Evolutionary conservation across 2,888 invertebrate species (phyloP).

Genomic region (Drosophila leonis): DNA sequence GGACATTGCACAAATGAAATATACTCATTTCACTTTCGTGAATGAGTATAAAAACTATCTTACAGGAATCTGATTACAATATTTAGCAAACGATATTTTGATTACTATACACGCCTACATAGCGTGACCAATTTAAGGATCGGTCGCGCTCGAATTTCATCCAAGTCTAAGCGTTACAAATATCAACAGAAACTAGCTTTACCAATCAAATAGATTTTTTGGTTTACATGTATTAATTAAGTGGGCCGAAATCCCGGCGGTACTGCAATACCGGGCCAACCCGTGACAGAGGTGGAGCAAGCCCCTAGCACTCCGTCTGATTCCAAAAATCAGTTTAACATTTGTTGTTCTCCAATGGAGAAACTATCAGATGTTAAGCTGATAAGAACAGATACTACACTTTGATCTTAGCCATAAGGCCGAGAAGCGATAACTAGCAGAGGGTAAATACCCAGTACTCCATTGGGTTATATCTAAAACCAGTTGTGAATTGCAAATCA

Average conservation of each 20-base stretch:
- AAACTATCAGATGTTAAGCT: slow-evolving; percentile 90
- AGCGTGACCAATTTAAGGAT: too few species aligned
- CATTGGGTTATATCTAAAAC: neutral
- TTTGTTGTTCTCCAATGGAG: slow-evolving; percentile 86
- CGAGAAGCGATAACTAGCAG: slow-evolving; percentile 83
- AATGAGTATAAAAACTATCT: too few species aligned
- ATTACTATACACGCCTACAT: too few species aligned
- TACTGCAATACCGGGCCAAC: slow-evolving; percentile 88
- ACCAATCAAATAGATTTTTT: too few species aligned
- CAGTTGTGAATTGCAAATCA: slow-evolving; percentile 24
- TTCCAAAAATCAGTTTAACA: slow-evolving; percentile 88
- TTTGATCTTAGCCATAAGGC: slow-evolving; percentile 88
- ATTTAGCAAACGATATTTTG: too few species aligned
- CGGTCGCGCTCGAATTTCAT: too few species aligned
- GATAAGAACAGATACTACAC: slow-evolving; percentile 90
- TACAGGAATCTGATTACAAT: too few species aligned
- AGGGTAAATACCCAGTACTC: neutral
- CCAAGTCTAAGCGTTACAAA: too few species aligned
- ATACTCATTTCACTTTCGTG: too few species aligned
- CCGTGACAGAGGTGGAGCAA: slow-evolving; percentile 89
- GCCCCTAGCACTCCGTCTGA: slow-evolving; percentile 87
- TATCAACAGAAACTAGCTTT: too few species aligned
- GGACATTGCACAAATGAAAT: too few species aligned
- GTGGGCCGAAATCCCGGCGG: slow-evolving; percentile 46
- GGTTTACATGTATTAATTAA: slow-evolving; percentile 8